Conservation (phyloP, 37 sponge, comb jelly and placozoan species). For the Axinella damicornis region DNA sequence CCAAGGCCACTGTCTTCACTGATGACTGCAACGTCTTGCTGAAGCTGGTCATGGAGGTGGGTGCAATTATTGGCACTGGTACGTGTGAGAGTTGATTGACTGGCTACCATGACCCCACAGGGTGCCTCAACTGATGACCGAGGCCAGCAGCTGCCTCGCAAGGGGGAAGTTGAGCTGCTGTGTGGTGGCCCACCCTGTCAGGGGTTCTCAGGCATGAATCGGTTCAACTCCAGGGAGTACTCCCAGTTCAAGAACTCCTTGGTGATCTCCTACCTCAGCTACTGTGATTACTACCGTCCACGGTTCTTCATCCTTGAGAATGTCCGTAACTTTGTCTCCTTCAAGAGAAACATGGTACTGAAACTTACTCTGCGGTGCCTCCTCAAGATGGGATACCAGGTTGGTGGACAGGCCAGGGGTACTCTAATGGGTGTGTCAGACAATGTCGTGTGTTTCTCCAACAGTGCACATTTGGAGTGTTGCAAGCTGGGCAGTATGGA, state of each 20-base stretch:
- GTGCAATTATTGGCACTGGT: too few relatives aligned
- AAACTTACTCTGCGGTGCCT: constrained; percentile 90
- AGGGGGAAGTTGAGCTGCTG: constrained; percentile 90
- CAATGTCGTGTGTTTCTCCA: not conserved
- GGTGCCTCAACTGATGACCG: constrained; percentile 59
- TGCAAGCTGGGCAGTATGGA: constrained; percentile 94
- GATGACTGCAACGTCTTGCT: constrained; percentile 92
- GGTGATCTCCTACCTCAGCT: constrained; percentile 88
- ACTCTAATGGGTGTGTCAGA: not conserved
- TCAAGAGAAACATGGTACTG: constrained; percentile 91
- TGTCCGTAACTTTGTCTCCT: constrained; percentile 96
- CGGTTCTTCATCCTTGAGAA: constrained; percentile 90
- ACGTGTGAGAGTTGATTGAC: too few relatives aligned
- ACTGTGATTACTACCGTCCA: constrained; percentile 93
- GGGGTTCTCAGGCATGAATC: constrained; percentile 96
- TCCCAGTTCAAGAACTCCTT: constrained; percentile 95
- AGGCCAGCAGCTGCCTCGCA: constrained; percentile 83
- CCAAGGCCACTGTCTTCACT: constrained; percentile 85
- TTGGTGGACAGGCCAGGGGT: constrained; percentile 9
- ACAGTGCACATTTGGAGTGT: constrained; percentile 91
- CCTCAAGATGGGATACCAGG: constrained; percentile 91
- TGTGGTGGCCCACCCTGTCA: constrained; percentile 97
- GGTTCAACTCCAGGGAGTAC: constrained; percentile 93
- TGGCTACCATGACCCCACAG: constrained; percentile 22
- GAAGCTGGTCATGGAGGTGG: constrained; percentile 85